phyloP scores from a whole-genome alignment of 1,140 invertebrate genomes.

The Drosophila pseudoobscura region DNA sequence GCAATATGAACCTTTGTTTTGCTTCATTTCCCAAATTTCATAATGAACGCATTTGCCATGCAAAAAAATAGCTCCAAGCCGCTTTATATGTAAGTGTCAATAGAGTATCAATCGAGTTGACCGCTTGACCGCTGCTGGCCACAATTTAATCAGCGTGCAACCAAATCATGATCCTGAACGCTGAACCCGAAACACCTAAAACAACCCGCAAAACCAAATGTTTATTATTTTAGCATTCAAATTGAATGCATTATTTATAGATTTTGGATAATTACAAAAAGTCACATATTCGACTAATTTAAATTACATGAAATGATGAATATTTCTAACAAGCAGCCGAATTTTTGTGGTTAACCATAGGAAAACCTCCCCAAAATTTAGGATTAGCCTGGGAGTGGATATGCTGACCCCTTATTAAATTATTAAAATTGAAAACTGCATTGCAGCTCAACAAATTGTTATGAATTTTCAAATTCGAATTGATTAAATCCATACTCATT shows the following conservation, averaged over 20 bases:
- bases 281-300: slow-evolving; percentile 43
- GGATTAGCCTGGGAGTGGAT: not conserved
- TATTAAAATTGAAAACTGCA: slow-evolving; percentile 70
- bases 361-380: not conserved
- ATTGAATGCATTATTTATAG: slow-evolving; percentile 76
- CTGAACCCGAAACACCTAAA: slow-evolving; percentile 19
- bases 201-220: slow-evolving; percentile 67
- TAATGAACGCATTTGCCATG: not conserved
- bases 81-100: slow-evolving; percentile 8
- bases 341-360: slow-evolving; percentile 30
- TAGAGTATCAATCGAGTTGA: slow-evolving; percentile 15
- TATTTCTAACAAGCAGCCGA: slow-evolving; percentile 37
- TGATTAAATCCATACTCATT: slow-evolving; percentile 19
- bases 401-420: slow-evolving; percentile 29
- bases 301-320: slow-evolving; percentile 55
- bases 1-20: too few species aligned
- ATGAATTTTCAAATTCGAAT: slow-evolving; percentile 26
- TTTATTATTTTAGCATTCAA: slow-evolving; percentile 78
- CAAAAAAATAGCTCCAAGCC: slow-evolving; percentile 14
- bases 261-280: slow-evolving; percentile 68
- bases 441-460: slow-evolving; percentile 39
- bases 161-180: slow-evolving; percentile 2
- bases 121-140: slow-evolving; percentile 25
- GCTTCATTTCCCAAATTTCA: too few species aligned
- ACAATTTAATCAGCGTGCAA: slow-evolving; percentile 66